A percentile compares a stretch with the other conserved stretches of the same genome.
Evolutionary conservation across 2,113 vertebrate species (phyloP).

Genomic region (Ardeotis arabs): DNA sequence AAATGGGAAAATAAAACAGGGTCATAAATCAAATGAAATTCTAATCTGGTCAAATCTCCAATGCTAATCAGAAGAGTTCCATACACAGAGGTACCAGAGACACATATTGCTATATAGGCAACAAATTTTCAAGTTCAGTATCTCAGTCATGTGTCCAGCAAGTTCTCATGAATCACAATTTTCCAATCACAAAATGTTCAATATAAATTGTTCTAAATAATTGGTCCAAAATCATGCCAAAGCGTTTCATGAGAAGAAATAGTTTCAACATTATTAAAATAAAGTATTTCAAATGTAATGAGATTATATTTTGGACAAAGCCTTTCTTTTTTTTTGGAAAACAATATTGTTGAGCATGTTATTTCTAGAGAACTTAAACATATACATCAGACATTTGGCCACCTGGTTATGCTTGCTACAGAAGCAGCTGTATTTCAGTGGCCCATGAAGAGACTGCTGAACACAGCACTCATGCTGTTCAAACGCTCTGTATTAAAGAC

Average conservation of each 20-base stretch:
- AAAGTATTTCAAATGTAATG: neutral
- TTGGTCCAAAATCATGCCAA: neutral
- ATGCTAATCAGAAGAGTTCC: neutral
- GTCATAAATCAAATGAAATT: neutral
- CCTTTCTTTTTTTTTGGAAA: neutral
- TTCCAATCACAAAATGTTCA: neutral
- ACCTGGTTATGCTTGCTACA: neutral
- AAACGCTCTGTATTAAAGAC: neutral
- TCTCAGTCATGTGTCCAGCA: neutral
- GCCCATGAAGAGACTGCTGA: neutral
- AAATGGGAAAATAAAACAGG: neutral
- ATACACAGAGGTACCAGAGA: neutral
- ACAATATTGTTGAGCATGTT: neutral
- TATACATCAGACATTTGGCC: neutral
- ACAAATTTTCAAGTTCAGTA: neutral
- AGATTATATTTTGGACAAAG: neutral
- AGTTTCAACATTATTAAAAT: neutral
- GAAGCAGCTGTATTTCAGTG: neutral
- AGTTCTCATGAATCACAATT: neutral
- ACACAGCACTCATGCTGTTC: neutral
- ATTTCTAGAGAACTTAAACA: neutral
- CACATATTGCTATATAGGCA: neutral
- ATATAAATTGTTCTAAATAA: neutral
- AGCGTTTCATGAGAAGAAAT: neutral
- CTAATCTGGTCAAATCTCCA: neutral